Percentiles rank a stretch among this genome's conserved stretches.
These are phyloP conservation scores for Drosophila saltans DNA, from an alignment of 1,140 invertebrate genomes.

Conservation along the genomic window DNA sequence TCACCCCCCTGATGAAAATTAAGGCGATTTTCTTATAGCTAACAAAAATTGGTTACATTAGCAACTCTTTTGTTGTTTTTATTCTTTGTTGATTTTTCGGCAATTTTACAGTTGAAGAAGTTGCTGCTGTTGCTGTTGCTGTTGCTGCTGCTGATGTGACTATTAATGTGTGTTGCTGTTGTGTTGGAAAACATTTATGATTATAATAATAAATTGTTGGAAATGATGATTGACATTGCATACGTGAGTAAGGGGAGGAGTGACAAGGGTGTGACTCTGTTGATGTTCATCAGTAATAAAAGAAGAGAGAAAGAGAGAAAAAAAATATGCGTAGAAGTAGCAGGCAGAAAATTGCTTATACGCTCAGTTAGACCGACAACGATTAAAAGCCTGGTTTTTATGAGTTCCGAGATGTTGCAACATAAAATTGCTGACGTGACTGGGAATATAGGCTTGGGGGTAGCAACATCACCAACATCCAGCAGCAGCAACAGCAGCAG, in stretches of 20 bases:
- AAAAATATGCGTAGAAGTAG: constrained; percentile 7
- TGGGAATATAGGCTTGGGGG: constrained; percentile 11
- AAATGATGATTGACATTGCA: constrained; percentile 72
- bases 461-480: not conserved
- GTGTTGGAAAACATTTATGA: constrained; percentile 50
- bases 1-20: constrained; percentile 31
- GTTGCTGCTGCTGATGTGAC: constrained; percentile 6
- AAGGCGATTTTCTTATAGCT: constrained; percentile 46
- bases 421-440: constrained; percentile 23
- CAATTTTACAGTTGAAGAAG: constrained; percentile 12
- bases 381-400: constrained; percentile 64
- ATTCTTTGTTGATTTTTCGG: no score
- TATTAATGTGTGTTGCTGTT: not conserved
- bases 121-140: not conserved
- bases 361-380: constrained; percentile 55
- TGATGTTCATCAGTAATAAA: constrained; percentile 63
- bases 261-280: constrained; percentile 21
- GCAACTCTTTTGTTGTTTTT: not conserved
- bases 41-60: constrained; percentile 25
- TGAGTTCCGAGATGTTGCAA: constrained; percentile 25
- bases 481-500: not conserved
- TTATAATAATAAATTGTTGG: constrained; percentile 61
- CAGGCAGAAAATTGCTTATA: constrained; percentile 57
- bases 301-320: not conserved
- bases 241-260: constrained; percentile 34